A percentile compares a stretch with the other conserved stretches of the same genome.
phyloP scores from a whole-genome alignment of 2,797 vertebrate species.

The Denticeps clupeoides region DNA sequence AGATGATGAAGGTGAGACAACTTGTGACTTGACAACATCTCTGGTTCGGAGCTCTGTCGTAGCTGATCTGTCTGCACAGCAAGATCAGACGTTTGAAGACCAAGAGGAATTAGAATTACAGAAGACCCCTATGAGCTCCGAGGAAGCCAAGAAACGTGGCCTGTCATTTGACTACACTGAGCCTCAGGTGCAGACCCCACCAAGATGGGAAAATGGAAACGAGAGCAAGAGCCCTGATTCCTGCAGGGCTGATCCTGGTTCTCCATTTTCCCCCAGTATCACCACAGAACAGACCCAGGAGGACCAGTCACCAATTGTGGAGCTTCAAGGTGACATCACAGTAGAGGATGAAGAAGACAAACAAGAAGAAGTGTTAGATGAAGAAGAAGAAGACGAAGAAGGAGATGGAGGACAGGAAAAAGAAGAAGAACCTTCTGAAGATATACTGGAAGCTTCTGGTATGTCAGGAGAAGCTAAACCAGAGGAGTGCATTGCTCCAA shows the following conservation, averaged over 20 bases:
- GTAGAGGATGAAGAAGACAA: slow-evolving; percentile 8
- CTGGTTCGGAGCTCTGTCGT: slow-evolving; percentile 7
- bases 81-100: slow-evolving; percentile 2
- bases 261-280: slow-evolving; percentile 25
- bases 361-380: neutral
- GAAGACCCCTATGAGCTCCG: slow-evolving; percentile 20
- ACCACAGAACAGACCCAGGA: slow-evolving; percentile 10
- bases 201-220: slow-evolving; percentile 23
- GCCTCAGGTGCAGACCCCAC: slow-evolving; percentile 19
- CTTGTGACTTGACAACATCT: slow-evolving; percentile 2
- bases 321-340: neutral
- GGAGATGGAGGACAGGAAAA: neutral
- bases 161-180: slow-evolving; percentile 44
- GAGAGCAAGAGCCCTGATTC: slow-evolving; percentile 36
- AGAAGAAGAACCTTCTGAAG: neutral
- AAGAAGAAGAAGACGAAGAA: slow-evolving; percentile 15
- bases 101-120: neutral
- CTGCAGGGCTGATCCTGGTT: slow-evolving; percentile 33
- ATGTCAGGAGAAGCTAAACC: neutral
- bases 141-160: slow-evolving; percentile 36
- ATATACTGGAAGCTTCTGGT: neutral
- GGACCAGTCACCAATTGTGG: slow-evolving; percentile 4
- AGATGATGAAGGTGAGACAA: slow-evolving; percentile 6
- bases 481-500: neutral
- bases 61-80: slow-evolving; percentile 15